Percentiles rank a stretch among this genome's conserved stretches.
Conservation (phyloP, 2,113 vertebrate species). For the Nesogale talazaci region DNA sequence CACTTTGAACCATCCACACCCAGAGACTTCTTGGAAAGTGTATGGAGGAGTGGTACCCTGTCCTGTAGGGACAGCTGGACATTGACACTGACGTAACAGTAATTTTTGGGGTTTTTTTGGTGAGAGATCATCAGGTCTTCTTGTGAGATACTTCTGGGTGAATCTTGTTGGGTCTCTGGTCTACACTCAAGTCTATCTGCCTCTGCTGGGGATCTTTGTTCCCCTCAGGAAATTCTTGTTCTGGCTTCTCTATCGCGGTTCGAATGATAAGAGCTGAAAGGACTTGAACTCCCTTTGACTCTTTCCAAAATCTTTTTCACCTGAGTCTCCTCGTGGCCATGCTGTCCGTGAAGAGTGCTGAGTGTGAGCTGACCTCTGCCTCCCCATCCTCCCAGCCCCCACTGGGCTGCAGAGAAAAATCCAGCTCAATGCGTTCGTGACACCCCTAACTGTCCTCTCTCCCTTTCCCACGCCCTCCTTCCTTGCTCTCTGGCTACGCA, state of each 20-base stretch:
- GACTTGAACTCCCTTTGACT: background rate
- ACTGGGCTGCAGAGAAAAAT: background rate
- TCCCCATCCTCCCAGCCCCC: accelerated
- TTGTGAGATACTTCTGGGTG: background rate
- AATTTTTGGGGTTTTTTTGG: background rate
- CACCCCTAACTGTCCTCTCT: background rate
- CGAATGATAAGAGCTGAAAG: background rate
- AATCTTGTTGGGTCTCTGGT: background rate
- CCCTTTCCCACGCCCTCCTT: background rate
- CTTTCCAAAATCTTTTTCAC: background rate
- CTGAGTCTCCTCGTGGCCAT: background rate
- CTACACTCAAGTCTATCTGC: accelerated
- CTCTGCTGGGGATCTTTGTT: background rate
- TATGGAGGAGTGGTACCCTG: background rate
- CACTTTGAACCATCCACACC: accelerated
- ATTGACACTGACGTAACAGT: background rate
- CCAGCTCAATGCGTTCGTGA: background rate
- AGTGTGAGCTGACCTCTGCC: background rate
- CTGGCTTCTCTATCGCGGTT: background rate
- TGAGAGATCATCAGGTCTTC: background rate
- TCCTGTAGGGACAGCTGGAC: too few species aligned
- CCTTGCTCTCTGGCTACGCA: background rate
- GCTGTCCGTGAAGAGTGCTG: accelerated
- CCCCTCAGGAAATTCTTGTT: background rate
- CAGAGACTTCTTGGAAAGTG: background rate